A percentile compares a stretch with the other conserved stretches of the same genome.
phyloP scores from a whole-genome alignment of 2,888 invertebrate genomes.

The Atethmia centrago region DNA sequence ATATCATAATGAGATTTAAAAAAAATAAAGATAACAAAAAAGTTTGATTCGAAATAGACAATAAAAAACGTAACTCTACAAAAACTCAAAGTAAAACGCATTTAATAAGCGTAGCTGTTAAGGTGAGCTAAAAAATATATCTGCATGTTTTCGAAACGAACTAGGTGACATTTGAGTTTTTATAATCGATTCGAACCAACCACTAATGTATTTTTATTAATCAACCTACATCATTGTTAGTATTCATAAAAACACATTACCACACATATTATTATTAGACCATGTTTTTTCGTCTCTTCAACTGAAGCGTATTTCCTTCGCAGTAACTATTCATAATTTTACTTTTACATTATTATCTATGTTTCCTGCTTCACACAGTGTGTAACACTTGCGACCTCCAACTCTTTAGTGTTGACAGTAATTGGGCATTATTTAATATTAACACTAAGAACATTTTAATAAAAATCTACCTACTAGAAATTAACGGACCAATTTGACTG shows the following conservation, averaged over 20 bases:
- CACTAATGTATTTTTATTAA: slow-evolving; percentile 49
- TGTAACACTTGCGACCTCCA: slow-evolving; percentile 56
- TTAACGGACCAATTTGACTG: slow-evolving; percentile 65
- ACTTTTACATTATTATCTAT: slow-evolving; percentile 57
- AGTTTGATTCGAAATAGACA: slow-evolving; percentile 43
- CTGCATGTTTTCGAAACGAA: slow-evolving; percentile 30
- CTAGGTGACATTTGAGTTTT: slow-evolving; percentile 52
- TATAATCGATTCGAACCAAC: slow-evolving; percentile 29
- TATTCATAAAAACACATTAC: slow-evolving; percentile 52
- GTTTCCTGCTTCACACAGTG: slow-evolving; percentile 61
- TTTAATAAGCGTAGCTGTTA: slow-evolving; percentile 42
- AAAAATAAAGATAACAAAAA: slow-evolving; percentile 23
- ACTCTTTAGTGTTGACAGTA: slow-evolving; percentile 66
- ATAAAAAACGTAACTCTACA: slow-evolving; percentile 38
- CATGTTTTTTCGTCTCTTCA: slow-evolving; percentile 47
- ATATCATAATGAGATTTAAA: slow-evolving; percentile 26
- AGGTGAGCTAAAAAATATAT: slow-evolving; percentile 36
- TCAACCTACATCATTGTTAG: slow-evolving; percentile 57
- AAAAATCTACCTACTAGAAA: slow-evolving; percentile 61
- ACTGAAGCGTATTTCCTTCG: slow-evolving; percentile 61
- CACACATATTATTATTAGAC: slow-evolving; percentile 50
- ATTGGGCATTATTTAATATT: slow-evolving; percentile 70
- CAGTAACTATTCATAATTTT: slow-evolving; percentile 55
- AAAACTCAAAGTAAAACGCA: slow-evolving; percentile 17
- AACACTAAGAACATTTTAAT: slow-evolving; percentile 68